phyloP scores from a whole-genome alignment of 2,113 vertebrate genomes.

The Dromaius novaehollandiae region DNA sequence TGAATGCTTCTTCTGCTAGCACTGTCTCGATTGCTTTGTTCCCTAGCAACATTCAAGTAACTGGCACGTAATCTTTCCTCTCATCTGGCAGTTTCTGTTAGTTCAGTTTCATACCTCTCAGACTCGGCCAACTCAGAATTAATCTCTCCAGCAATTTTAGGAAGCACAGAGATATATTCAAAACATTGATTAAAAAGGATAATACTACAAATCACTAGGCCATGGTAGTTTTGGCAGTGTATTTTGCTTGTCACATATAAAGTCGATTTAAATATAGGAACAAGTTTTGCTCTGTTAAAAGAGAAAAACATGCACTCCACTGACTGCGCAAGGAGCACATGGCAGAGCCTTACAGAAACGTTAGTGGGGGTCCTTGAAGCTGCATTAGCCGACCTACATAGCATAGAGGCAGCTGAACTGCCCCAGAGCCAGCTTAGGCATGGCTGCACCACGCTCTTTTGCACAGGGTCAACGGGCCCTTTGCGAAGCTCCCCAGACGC shows the following conservation, averaged over 20 bases:
- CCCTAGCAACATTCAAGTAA: background rate
- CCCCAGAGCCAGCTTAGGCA: background rate
- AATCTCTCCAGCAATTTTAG: background rate
- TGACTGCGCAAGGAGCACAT: background rate
- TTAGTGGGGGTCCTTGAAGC: fast-evolving
- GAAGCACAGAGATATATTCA: background rate
- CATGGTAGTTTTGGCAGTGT: background rate
- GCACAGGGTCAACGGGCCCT: background rate
- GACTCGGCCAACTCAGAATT: background rate
- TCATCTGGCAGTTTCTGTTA: background rate
- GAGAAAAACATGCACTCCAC: background rate
- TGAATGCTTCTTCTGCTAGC: background rate
- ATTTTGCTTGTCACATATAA: background rate
- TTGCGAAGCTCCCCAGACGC: background rate
- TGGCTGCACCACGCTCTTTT: background rate
- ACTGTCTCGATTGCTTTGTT: background rate
- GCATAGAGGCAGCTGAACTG: background rate
- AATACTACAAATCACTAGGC: background rate
- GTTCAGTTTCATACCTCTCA: background rate
- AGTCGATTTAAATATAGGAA: background rate
- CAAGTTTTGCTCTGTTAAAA: background rate
- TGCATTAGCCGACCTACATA: background rate
- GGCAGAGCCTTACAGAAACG: background rate
- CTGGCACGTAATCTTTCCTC: background rate
- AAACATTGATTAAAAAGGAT: background rate